phyloP scores from a whole-genome alignment of 23 tunicate genomes.

The Trididemnum miniatum region DNA sequence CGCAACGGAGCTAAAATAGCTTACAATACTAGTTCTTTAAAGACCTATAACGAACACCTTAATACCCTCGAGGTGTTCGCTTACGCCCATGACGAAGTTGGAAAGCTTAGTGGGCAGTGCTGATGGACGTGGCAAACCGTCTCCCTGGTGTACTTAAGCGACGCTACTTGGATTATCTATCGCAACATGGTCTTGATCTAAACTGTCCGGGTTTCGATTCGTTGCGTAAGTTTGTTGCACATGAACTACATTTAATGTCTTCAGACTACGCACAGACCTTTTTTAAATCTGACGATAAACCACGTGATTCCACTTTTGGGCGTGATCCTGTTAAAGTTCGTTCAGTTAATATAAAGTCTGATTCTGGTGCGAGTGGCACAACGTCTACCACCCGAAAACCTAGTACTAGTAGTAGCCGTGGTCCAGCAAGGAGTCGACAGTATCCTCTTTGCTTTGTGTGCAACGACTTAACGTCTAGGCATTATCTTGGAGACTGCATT shows the following conservation, averaged over 20 bases:
- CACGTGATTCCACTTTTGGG: neutral
- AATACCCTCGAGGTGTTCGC: slow-evolving; percentile 6
- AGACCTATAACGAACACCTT: neutral
- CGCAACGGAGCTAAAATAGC: neutral
- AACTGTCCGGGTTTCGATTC: neutral
- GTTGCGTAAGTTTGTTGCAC: neutral
- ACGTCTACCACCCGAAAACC: too few relatives aligned
- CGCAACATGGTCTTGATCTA: neutral
- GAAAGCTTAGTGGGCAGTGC: neutral
- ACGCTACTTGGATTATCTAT: neutral
- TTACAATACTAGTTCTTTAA: neutral
- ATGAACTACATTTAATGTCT: neutral
- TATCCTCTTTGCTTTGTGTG: neutral
- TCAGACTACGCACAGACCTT: neutral
- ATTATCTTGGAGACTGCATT: neutral
- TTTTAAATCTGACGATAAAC: neutral
- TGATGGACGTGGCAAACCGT: neutral
- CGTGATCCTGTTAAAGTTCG: neutral
- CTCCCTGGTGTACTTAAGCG: neutral
- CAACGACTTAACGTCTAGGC: neutral
- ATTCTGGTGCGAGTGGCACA: neutral
- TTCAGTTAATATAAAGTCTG: neutral
- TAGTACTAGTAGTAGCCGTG: too few relatives aligned
- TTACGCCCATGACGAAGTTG: neutral
- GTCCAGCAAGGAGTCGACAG: too few relatives aligned